Evolutionary conservation across 2,888 invertebrate species (phyloP).

Genomic region (Drosophila antonietae): DNA sequence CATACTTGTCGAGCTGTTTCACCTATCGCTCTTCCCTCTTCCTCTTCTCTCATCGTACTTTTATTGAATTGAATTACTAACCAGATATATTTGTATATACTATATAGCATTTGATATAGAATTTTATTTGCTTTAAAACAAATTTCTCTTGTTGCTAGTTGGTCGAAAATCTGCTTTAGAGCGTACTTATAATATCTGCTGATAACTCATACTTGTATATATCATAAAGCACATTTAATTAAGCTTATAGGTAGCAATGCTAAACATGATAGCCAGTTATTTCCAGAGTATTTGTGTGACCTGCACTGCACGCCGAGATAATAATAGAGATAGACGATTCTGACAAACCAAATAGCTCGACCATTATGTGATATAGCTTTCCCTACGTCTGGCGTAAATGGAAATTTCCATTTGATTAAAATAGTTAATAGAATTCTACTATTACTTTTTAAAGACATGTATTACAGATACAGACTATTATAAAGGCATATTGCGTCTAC

Average conservation of each 20-base stretch:
- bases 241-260: slow-evolving; percentile 31
- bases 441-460: neutral
- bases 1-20: too few relatives aligned
- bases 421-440: neutral
- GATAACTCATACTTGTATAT: slow-evolving; percentile 38
- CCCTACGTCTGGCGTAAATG: neutral
- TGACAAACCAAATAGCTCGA: slow-evolving; percentile 16
- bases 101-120: neutral
- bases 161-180: neutral
- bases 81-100: too few relatives aligned
- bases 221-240: slow-evolving; percentile 39
- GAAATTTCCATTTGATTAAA: slow-evolving; percentile 12
- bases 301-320: slow-evolving; percentile 42
- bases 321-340: slow-evolving; percentile 29
- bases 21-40: neutral
- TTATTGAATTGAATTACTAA: too few relatives aligned
- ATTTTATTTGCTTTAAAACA: neutral
- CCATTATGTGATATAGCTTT: neutral
- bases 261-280: slow-evolving; percentile 43
- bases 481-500: slow-evolving; percentile 23
- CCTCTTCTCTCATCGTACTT: neutral
- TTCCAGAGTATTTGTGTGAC: slow-evolving; percentile 38
- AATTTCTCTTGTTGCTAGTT: slow-evolving; percentile 1
- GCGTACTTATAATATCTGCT: slow-evolving; percentile 8
- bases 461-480: slow-evolving; percentile 18